These are phyloP conservation scores for Elymnias hypermnestra DNA, from an alignment of 1,140 invertebrate species.

Conservation along the genomic window DNA sequence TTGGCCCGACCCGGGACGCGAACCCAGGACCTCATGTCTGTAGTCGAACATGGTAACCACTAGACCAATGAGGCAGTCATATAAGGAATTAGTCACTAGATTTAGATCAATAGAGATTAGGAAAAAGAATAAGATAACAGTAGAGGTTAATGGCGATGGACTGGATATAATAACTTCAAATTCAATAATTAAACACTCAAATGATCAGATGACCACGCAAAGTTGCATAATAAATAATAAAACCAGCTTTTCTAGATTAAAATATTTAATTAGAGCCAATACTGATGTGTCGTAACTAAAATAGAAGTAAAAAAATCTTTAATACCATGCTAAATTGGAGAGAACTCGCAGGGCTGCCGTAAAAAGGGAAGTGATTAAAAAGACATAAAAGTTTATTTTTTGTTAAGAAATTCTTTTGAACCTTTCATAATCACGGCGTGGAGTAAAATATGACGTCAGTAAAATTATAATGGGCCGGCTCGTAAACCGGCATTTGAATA, in stretches of 20 bases:
- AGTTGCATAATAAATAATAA: too few species aligned
- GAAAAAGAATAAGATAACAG: too few species aligned
- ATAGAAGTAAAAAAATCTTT: slow-evolving; percentile 40
- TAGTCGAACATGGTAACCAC: too few species aligned
- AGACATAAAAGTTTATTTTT: slow-evolving; percentile 64
- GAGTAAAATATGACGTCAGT: slow-evolving; percentile 66
- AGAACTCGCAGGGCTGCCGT: slow-evolving; percentile 36
- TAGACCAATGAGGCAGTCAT: too few species aligned
- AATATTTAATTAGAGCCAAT: slow-evolving; percentile 21
- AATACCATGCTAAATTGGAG: slow-evolving; percentile 45
- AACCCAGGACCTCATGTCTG: too few species aligned
- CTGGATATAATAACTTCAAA: too few species aligned
- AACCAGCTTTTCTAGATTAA: slow-evolving; percentile 12
- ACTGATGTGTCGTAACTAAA: slow-evolving; percentile 34
- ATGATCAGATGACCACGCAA: too few species aligned
- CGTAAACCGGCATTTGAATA: slow-evolving; percentile 74
- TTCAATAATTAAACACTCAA: too few species aligned
- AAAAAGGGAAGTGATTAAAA: slow-evolving; percentile 70
- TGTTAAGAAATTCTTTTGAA: slow-evolving; percentile 61
- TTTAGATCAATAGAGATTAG: too few species aligned
- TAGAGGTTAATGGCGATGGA: too few species aligned
- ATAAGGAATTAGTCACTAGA: too few species aligned
- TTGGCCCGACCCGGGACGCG: too few species aligned
- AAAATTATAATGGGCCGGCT: slow-evolving; percentile 68
- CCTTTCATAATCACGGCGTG: slow-evolving; percentile 55